Evolutionary conservation across 1,140 invertebrate species (phyloP).

Genomic region (Yoshiicerus persimilis): DNA sequence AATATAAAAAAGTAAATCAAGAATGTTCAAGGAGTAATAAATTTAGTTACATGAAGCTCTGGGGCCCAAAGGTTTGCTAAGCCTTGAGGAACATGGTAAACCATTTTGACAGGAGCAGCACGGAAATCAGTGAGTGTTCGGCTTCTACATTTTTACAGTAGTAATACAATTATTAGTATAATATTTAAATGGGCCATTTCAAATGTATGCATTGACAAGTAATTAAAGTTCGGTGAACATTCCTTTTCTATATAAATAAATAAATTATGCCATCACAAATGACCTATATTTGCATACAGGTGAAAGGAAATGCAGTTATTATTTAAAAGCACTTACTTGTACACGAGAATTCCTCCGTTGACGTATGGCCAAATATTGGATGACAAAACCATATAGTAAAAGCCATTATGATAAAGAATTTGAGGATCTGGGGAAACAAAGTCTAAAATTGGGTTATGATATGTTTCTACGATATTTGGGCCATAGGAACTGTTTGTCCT

Average conservation of each 20-base stretch:
- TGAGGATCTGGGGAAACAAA: conserved; percentile 33
- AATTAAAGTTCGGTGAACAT: not conserved
- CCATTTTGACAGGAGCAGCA: not conserved
- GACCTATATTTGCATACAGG: no score
- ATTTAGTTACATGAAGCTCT: conserved; percentile 41
- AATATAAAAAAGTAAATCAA: no score
- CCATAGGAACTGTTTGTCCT: not conserved
- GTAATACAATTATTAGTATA: not conserved
- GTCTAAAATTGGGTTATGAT: conserved; percentile 35
- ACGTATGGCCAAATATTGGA: conserved; percentile 15
- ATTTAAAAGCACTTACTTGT: not conserved
- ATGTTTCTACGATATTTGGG: conserved; percentile 3
- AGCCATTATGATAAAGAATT: not conserved
- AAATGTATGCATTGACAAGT: not conserved
- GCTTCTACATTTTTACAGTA: not conserved
- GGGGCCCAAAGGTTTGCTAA: conserved; percentile 34
- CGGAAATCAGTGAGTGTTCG: conserved; percentile 33
- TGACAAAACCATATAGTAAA: conserved; percentile 34
- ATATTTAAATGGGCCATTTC: no score
- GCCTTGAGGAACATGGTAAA: conserved; percentile 18
- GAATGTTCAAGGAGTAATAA: no score
- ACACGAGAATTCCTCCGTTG: conserved; percentile 6
- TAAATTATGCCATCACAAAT: no score
- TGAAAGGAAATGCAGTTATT: not conserved
- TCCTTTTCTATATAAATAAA: not conserved